Base-by-base conservation (phyloP, 1,140 invertebrate genomes). In the Cyphomyrmex costatus region DNA sequence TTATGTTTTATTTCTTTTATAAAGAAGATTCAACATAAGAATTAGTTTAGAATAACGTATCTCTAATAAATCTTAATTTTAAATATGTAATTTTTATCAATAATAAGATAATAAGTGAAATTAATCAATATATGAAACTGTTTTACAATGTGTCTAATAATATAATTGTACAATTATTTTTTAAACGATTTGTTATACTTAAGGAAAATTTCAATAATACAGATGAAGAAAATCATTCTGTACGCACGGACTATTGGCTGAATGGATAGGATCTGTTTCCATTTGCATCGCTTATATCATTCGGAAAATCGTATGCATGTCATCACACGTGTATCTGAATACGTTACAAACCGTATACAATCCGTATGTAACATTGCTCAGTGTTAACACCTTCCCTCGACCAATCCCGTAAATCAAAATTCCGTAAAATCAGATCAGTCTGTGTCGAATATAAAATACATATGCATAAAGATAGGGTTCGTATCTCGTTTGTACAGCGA, bases 351-450 rank as follows among this genome's bases (percentile, higher is more conserved):
- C 36, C 79, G 42, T 73, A 60, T 83, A 53, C 68, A n/a, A 83
- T 73, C 36, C 24, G 68, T 73, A 83, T 74, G 79, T 83, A 83
- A 61, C 42, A 60, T 73, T 21, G 6, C 53, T 73, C 4, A 60
- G 14, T 74, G 66, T 83, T 74, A 60, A 60, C 53, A 30, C 33
- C 36, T 73, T 73, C 53, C 79, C 68, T 73, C 68, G 79, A 74
- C 53, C 53, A 83, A 83, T 83, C 56, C 42, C 56, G 8, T 49
- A 74, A 83, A 83, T 83, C 79, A 83, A 83, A 83, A 83, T 83
- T 82, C 79, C 56, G 68, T 83, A 36, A 83, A 83, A 83, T 56
- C n/a, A 60, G 79, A 83, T 83, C 79, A 82, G 51, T 27, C 58
- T 16, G 16, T 10, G 16, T 42, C 36, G 36, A 42, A 49, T 82